A percentile compares a stretch with the other conserved stretches of the same genome.
Evolutionary conservation across 2,888 invertebrate species (phyloP).

Genomic region (Buathra laborator): DNA sequence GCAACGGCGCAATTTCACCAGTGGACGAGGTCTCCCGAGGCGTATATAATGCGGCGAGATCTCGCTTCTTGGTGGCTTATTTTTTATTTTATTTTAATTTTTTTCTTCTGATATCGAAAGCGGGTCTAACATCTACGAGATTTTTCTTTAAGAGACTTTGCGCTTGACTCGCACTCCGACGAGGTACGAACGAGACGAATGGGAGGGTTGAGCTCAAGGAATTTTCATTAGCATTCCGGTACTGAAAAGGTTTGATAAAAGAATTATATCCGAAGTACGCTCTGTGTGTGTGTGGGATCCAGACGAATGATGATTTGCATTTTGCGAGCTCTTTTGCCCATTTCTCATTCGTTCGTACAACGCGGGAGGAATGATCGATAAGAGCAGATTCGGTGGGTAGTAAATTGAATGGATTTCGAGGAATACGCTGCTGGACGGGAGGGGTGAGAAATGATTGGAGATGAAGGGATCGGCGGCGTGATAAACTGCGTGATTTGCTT

Average conservation of each 20-base stretch:
- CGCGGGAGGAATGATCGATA: slow-evolving; percentile 43
- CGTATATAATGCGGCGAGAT: slow-evolving; percentile 31
- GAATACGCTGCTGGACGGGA: slow-evolving; percentile 24
- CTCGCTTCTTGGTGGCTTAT: slow-evolving; percentile 41
- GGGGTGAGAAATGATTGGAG: slow-evolving; percentile 29
- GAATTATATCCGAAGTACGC: neutral
- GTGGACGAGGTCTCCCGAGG: slow-evolving; percentile 47
- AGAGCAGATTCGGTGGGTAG: slow-evolving; percentile 12
- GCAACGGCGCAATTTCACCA: slow-evolving; percentile 48
- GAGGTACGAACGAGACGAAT: slow-evolving; percentile 47
- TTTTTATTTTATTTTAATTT: neutral
- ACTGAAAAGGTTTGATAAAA: slow-evolving; percentile 28
- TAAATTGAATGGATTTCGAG: slow-evolving; percentile 47
- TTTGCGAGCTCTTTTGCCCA: slow-evolving; percentile 1
- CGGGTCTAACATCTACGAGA: slow-evolving; percentile 53
- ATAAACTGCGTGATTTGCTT: slow-evolving; percentile 49
- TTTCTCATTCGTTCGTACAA: slow-evolving; percentile 36
- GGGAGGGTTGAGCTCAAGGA: neutral
- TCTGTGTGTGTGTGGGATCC: neutral
- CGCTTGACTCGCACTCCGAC: slow-evolving; percentile 13
- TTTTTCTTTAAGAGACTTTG: slow-evolving; percentile 37
- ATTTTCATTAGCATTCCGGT: slow-evolving; percentile 32
- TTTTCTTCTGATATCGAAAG: slow-evolving; percentile 61
- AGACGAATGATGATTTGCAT: slow-evolving; percentile 23
- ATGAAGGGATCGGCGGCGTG: slow-evolving; percentile 25